Conservation (phyloP, 1,140 invertebrate species). For the Sweltsa coloradensis region DNA sequence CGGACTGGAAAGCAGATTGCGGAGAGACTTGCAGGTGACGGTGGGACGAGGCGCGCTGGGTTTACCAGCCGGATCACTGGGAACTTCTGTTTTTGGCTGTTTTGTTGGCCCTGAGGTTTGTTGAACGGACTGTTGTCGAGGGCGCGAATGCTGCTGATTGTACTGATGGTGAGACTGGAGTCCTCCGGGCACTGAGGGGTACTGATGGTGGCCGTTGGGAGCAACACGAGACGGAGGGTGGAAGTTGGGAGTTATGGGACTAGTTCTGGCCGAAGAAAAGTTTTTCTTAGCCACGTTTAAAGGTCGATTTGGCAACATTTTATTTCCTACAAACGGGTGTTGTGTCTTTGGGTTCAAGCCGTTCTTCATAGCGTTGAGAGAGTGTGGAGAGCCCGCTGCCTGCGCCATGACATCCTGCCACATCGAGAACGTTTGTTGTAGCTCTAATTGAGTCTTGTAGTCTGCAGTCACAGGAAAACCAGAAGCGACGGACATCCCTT, state of each 20-base stretch:
- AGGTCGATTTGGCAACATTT: too few species aligned
- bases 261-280: constrained; percentile 30
- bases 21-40: constrained; percentile 44
- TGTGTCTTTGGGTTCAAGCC: neutral
- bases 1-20: constrained; percentile 30
- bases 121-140: constrained; percentile 9
- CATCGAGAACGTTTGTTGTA: constrained; percentile 33
- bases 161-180: constrained; percentile 16
- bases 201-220: constrained; percentile 11
- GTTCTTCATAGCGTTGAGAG: neutral
- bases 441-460: constrained; percentile 44
- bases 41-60: constrained; percentile 37
- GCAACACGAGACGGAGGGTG: constrained; percentile 29
- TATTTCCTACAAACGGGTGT: too few species aligned
- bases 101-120: neutral
- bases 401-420: constrained; percentile 48
- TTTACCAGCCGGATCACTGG: constrained; percentile 22
- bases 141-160: constrained; percentile 10
- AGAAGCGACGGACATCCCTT: too few species aligned
- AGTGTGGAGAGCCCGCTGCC: neutral
- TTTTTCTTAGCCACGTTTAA: constrained; percentile 4
- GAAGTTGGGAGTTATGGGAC: constrained; percentile 31
- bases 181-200: neutral
- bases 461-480: constrained; percentile 34
- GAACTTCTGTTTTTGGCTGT: neutral